Conservation (phyloP, 1,140 invertebrate species). For the Plectus sambesii region DNA sequence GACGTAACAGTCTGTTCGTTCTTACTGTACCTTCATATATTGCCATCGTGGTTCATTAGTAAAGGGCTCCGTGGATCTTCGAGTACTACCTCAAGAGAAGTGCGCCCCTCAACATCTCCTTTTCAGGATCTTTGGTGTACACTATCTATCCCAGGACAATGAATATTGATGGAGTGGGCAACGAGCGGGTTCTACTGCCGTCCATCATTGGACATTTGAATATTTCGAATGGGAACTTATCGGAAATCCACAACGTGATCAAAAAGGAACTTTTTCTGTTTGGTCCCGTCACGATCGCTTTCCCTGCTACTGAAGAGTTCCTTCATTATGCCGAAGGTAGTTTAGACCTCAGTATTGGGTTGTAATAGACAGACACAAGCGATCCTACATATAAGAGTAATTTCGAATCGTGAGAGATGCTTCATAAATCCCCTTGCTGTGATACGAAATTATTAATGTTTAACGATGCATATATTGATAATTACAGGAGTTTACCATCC, state of each 20-base stretch:
- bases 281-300: constrained; percentile 43
- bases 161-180: constrained; percentile 37
- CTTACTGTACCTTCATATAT: neutral
- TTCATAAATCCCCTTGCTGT: too few species aligned
- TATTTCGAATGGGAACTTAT: constrained; percentile 1
- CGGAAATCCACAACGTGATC: constrained; percentile 32
- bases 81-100: too few species aligned
- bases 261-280: constrained; percentile 39
- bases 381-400: too few species aligned
- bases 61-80: too few species aligned
- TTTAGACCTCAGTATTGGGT: too few species aligned
- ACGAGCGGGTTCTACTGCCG: constrained; percentile 27
- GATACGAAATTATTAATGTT: too few species aligned
- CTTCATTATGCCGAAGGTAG: constrained; percentile 38
- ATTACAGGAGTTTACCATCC: constrained; percentile 38
- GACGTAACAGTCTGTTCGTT: constrained; percentile 6
- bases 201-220: constrained; percentile 39
- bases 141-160: constrained; percentile 42
- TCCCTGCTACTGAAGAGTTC: constrained; percentile 45
- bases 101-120: too few species aligned
- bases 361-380: too few species aligned
- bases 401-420: too few species aligned
- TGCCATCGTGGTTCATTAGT: too few species aligned
- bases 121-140: constrained; percentile 41
- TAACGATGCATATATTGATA: too few species aligned